Base-by-base conservation (phyloP, 1,140 invertebrate species). In the Halyomorpha halys region DNA sequence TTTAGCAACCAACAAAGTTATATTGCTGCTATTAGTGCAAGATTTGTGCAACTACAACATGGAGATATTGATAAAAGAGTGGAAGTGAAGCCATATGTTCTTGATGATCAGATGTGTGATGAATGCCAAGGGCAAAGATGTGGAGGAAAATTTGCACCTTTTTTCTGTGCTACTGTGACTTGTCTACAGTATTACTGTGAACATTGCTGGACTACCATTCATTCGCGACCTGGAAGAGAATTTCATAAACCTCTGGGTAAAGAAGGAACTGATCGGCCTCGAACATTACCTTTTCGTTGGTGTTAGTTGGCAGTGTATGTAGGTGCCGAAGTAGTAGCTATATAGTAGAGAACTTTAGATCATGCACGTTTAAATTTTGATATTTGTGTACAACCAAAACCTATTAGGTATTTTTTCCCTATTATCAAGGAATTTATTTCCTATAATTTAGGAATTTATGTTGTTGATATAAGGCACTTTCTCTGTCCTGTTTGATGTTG, bases 31-130 rank as follows among this genome's bases (percentile, higher is more conserved):
- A 98, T 99, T 67, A 95, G 90, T 71, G 96, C 95, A 65, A 82
- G 97, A 71, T 99, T 99, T 79, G 97, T 99, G 47, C 95, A 99
- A 75, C 79, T 99, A 49, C 95, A 98, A 74, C 95, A 98, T 78
- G 94, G 91, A 27, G 97, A 99, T 75, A 98, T 98, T 70, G 95
- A 98, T 76, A 99, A 99, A 79, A 83, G 97, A 72, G 53, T 90
- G 67, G 88, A 95, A 81, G 94, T 99, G 63, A 99, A 99, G 78
- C 97, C 97, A 54, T 99, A 99, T 75, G 96, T 99, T 49, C 79
- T 99, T 71, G 97, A 99, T 78, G 97, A 99, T 78, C 97, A 99
- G 80, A 95, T 98, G 89, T 99, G 97, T 77, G 96, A 99, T 76
- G 96, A 98, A 78, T 99, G 97, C 78, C 91, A 97, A 74, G 97